Evolutionary conservation across 30 jellyfish, hydroid and myxozoan species (phyloP), one percentile per base, ranked within the genome.

Genomic region (Nemopilema nomurai): DNA sequence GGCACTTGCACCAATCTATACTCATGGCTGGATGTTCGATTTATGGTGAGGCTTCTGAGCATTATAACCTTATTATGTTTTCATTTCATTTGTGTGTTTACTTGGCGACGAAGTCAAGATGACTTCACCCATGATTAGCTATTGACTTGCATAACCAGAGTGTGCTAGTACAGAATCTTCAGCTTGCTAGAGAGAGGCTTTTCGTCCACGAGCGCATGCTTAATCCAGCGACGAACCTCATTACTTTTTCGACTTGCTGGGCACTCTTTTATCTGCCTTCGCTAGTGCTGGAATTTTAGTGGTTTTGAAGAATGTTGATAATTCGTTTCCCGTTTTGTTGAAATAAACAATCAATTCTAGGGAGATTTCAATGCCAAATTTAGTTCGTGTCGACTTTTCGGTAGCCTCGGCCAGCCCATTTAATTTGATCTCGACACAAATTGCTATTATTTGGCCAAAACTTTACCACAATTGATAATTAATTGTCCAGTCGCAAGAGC

Each of bases 401-500:
- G 31, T 49, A 28, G 77, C 77, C 23, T 18, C 31, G 79, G 76
- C 87, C 87, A 77, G 31, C 81, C 81, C 80, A 64, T 69, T 80
- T 80, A 41, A 62, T 68, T 49, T 26, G 90, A 69, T 82, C 70
- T 71, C 77, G 68, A 69, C 78, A 82, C 80, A 73, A 70, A 71
- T 50, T 74, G 20, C 65, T 84, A 63, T 73, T 49, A 67, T 62
- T 74, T 71, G 84, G 79, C 26, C 75, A 69, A 69, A 53, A 32
- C 16, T 77, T 30, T 57, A 53, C 84, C 93, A 65, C 82, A 84
- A 67, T 49, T 41, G 31, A 67, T 74, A 72, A 83, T 83, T 83
- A 83, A 83, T 83, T 71, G 86, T 79, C 67, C 62, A 72, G 67
- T 83, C 50, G 92, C 28, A 57, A 73, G 86, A 28, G 57, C 28